These are phyloP conservation scores for Coregonus sp. DNA, from an alignment of 2,797 vertebrate species.

Conservation along the genomic window DNA sequence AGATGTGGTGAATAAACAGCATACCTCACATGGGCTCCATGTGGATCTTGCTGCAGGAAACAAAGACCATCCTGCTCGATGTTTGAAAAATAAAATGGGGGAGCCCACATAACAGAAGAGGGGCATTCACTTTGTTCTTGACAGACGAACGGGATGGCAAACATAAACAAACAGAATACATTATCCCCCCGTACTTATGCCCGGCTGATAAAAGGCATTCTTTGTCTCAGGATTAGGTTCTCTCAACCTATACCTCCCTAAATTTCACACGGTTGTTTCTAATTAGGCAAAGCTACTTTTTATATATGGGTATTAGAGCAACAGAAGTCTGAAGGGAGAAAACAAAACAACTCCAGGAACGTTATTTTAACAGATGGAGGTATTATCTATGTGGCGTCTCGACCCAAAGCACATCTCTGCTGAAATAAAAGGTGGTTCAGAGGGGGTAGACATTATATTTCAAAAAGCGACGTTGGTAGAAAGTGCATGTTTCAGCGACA, in stretches of 20 bases:
- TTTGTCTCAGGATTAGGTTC: constrained; percentile 48
- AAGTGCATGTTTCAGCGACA: constrained; percentile 49
- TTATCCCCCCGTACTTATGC: constrained; percentile 43
- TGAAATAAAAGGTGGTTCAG: constrained; percentile 21
- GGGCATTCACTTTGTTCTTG: constrained; percentile 18
- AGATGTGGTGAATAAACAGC: constrained; percentile 68
- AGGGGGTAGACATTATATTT: constrained; percentile 5
- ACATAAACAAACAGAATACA: constrained; percentile 59
- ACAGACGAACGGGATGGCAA: constrained; percentile 38
- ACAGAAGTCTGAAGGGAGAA: constrained; percentile 45
- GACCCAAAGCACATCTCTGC: constrained; percentile 27
- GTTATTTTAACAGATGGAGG: constrained; percentile 71
- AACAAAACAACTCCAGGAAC: constrained; percentile 38
- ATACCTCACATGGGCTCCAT: constrained; percentile 55
- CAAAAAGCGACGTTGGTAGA: background rate
- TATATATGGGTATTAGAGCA: constrained; percentile 48
- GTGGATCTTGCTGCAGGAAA: constrained; percentile 62
- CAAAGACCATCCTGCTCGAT: constrained; percentile 58
- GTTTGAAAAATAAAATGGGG: constrained; percentile 73
- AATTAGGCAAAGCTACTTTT: constrained; percentile 70
- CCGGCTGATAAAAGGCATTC: constrained; percentile 43
- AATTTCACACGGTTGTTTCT: constrained; percentile 63
- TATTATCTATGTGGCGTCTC: constrained; percentile 42
- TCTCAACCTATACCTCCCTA: constrained; percentile 31
- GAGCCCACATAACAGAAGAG: constrained; percentile 35